These are phyloP conservation scores for Ramazzottius varieornatus DNA, from an alignment of 2,888 invertebrate genomes.

Conservation along the genomic window DNA sequence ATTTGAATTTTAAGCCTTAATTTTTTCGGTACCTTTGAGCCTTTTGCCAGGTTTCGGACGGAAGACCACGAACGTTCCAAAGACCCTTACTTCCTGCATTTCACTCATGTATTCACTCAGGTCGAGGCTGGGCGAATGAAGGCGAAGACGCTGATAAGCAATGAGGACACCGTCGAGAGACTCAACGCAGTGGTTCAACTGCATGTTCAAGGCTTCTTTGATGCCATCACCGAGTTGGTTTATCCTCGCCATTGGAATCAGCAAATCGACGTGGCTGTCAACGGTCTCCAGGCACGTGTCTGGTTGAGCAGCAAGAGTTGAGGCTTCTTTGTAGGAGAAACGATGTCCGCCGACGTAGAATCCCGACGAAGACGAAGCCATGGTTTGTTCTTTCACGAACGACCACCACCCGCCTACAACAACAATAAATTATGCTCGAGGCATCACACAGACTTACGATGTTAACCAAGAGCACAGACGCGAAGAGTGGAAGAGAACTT, in stretches of 20 bases:
- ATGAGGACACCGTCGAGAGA: background rate
- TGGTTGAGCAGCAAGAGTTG: background rate
- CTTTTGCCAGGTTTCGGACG: background rate
- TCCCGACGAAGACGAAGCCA: too few species aligned
- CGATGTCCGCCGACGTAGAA: background rate
- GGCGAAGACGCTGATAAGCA: background rate
- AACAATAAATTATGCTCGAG: too few species aligned
- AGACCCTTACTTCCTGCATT: background rate
- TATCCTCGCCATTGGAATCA: background rate
- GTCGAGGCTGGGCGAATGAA: background rate
- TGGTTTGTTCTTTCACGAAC: too few species aligned
- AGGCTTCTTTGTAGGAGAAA: background rate
- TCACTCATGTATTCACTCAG: background rate
- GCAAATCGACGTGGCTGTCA: background rate
- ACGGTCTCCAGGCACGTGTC: background rate
- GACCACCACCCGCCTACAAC: too few species aligned
- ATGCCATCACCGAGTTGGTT: background rate
- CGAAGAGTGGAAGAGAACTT: too few species aligned
- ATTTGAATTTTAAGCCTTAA: too few species aligned
- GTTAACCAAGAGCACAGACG: too few species aligned
- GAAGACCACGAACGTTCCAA: background rate
- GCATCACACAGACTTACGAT: too few species aligned
- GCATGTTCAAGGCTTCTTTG: background rate
- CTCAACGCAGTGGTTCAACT: background rate
- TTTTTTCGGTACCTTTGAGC: too few species aligned